Conservation (phyloP, 2,888 invertebrate genomes). For the Apamea anceps region DNA sequence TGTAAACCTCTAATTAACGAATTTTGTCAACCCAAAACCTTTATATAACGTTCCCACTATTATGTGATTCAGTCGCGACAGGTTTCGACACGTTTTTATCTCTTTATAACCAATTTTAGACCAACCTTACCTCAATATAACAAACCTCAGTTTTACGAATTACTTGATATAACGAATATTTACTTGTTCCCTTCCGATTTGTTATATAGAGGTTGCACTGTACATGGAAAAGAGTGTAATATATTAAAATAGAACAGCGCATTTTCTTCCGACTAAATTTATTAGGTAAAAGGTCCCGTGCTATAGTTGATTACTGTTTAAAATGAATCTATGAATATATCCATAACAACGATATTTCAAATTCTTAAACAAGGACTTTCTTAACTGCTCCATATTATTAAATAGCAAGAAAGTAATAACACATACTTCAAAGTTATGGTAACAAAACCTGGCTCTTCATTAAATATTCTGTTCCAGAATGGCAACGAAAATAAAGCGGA, state of each 20-base stretch:
- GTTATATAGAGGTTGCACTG: no score
- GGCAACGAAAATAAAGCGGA: constrained; percentile 18
- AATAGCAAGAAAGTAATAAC: constrained; percentile 20
- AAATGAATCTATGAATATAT: neutral
- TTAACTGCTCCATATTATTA: neutral
- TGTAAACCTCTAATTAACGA: no score
- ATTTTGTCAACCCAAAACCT: no score
- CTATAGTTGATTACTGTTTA: neutral
- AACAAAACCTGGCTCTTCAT: constrained; percentile 29
- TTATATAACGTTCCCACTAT: no score
- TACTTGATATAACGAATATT: no score
- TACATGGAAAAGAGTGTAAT: neutral
- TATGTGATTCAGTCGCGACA: no score
- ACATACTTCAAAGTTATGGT: neutral
- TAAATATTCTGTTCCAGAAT: constrained; percentile 26
- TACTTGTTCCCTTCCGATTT: no score
- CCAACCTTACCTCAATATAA: no score
- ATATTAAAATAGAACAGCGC: constrained; percentile 11
- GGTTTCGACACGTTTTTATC: no score
- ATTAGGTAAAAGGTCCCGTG: neutral
- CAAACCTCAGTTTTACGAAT: no score
- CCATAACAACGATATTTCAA: neutral
- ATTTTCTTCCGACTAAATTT: neutral
- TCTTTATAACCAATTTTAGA: no score
- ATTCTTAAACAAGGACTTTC: neutral